These are phyloP conservation scores for Platysternon megacephalum DNA, from an alignment of 2,113 vertebrate species.

Conservation along the genomic window DNA sequence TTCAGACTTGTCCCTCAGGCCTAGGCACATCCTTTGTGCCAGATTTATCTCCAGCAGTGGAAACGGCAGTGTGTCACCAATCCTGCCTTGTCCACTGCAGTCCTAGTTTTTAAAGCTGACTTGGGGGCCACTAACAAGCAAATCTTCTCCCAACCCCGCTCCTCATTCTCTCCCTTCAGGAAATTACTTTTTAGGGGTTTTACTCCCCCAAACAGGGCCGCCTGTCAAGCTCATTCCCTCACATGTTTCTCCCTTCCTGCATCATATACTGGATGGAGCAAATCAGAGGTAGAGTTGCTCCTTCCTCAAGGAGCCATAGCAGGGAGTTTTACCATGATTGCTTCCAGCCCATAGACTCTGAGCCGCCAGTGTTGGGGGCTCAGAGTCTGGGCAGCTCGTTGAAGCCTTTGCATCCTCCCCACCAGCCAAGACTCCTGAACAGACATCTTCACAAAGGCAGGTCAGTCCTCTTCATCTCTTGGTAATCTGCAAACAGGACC, in stretches of 20 bases:
- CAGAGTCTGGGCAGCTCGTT: neutral
- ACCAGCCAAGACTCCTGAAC: too few relatives aligned
- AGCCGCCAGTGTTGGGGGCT: neutral
- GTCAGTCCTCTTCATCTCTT: neutral
- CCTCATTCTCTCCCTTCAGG: too few relatives aligned
- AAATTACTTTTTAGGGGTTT: neutral
- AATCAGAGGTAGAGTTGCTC: too few relatives aligned
- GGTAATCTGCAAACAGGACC: neutral
- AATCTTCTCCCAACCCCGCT: neutral
- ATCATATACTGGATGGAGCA: too few relatives aligned
- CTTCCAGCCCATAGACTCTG: too few relatives aligned
- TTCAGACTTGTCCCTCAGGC: neutral
- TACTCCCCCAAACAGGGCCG: too few relatives aligned
- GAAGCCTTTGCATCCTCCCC: neutral
- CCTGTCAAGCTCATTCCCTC: too few relatives aligned
- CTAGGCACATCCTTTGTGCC: neutral
- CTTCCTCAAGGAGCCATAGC: too few relatives aligned
- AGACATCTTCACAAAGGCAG: rapidly evolving
- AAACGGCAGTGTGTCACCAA: neutral
- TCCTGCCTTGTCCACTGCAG: neutral
- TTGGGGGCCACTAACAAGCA: neutral
- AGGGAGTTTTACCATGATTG: too few relatives aligned
- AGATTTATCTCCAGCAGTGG: neutral
- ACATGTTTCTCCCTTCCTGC: too few relatives aligned
- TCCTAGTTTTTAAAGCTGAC: neutral